Conservation (phyloP, 2,888 invertebrate genomes). For the Pharmacophagus antenor region DNA sequence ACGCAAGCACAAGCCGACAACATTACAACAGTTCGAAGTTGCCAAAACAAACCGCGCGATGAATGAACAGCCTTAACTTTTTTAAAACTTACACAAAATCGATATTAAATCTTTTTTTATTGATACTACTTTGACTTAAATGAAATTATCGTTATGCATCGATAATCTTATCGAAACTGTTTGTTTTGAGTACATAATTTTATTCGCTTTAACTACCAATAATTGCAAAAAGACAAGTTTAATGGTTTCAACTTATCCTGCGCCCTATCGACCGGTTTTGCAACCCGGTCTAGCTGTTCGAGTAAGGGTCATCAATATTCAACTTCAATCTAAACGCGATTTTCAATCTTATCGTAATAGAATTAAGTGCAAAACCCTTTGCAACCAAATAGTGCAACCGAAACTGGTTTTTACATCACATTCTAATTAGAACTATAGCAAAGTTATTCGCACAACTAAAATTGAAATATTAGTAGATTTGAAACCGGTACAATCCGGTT, state of each 20-base stretch:
- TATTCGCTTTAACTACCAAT: conserved; percentile 18
- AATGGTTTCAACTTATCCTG: conserved; percentile 32
- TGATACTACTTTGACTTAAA: neutral
- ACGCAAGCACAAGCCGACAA: conserved; percentile 67
- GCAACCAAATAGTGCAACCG: conserved; percentile 15
- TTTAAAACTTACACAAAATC: neutral
- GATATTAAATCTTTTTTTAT: neutral
- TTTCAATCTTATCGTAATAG: conserved; percentile 23
- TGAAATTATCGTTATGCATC: conserved; percentile 1
- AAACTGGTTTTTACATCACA: conserved; percentile 30
- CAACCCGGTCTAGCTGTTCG: conserved; percentile 40
- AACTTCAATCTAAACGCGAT: conserved; percentile 19
- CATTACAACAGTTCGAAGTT: conserved; percentile 59
- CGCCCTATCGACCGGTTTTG: conserved; percentile 42
- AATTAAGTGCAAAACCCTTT: conserved; percentile 28
- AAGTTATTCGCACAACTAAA: conserved; percentile 24
- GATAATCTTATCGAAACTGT: conserved; percentile 20
- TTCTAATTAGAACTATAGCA: conserved; percentile 27
- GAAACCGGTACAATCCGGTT: conserved; percentile 13
- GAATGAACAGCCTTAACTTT: conserved; percentile 23
- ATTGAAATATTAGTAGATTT: conserved; percentile 14
- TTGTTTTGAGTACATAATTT: conserved; percentile 1
- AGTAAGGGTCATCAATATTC: conserved; percentile 35
- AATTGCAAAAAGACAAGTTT: conserved; percentile 32
- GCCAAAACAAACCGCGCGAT: conserved; percentile 60